These are phyloP conservation scores for Antidorcas marsupialis DNA, from an alignment of 2,113 vertebrate species.

Conservation along the genomic window DNA sequence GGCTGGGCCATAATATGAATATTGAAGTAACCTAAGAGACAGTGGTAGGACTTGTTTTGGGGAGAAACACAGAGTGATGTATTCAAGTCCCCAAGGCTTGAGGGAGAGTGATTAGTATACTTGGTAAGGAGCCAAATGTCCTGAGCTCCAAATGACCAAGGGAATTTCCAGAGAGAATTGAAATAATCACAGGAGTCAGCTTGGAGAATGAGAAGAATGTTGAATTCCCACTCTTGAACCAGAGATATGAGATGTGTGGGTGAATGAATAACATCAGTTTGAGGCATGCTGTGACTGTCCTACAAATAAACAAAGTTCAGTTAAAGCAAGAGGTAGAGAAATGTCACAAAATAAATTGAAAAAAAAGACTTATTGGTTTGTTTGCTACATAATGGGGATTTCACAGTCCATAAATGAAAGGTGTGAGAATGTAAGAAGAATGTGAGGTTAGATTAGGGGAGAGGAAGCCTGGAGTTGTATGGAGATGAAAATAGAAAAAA, in stretches of 20 bases:
- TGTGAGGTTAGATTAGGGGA: not conserved
- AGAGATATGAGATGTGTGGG: slow-evolving; percentile 16
- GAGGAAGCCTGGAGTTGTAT: not conserved
- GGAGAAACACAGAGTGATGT: not conserved
- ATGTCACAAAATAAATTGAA: not conserved
- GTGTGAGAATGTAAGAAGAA: not conserved
- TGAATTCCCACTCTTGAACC: not conserved
- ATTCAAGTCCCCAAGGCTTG: not conserved
- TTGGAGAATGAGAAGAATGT: not conserved
- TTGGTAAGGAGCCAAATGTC: not conserved
- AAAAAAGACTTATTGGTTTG: not conserved
- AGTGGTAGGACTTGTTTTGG: not conserved
- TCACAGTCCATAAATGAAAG: not conserved
- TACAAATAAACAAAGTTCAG: not conserved
- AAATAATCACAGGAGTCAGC: not conserved
- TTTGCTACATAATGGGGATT: not conserved
- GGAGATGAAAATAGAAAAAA: not conserved
- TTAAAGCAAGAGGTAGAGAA: not conserved
- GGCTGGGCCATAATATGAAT: not conserved
- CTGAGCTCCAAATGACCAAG: not conserved
- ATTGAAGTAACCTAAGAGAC: not conserved
- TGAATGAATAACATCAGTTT: not conserved
- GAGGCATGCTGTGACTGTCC: not conserved
- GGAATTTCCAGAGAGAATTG: not conserved
- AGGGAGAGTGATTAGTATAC: not conserved